Conservation (phyloP, 2,797 vertebrate genomes). For the Cuculus canorus region DNA sequence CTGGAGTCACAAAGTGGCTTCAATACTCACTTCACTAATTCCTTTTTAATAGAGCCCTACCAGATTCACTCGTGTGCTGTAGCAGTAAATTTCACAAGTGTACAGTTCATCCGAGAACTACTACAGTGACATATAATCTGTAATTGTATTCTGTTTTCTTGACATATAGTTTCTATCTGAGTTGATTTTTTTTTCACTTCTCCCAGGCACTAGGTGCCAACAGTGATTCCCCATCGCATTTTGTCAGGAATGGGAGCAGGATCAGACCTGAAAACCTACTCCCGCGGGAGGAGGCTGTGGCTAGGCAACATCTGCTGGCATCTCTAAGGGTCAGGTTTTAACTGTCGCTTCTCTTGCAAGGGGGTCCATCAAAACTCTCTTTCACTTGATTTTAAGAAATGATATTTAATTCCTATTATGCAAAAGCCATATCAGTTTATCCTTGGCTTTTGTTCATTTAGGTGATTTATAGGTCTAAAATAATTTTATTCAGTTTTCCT, state of each 20-base stretch:
- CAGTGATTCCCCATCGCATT: neutral
- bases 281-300: rapidly evolving
- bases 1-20: neutral
- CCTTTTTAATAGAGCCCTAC: neutral
- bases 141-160: neutral
- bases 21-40: no score
- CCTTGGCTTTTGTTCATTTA: neutral
- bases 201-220: neutral
- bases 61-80: neutral
- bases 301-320: neutral
- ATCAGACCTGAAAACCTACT: neutral
- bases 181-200: neutral
- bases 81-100: neutral
- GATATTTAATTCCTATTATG: neutral
- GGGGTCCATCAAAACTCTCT: neutral
- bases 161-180: neutral
- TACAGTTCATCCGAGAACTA: neutral
- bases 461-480: neutral
- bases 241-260: neutral
- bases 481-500: neutral
- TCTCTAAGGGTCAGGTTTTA: neutral
- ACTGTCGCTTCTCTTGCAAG: neutral
- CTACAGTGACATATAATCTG: neutral
- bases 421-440: neutral
- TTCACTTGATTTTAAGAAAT: neutral